A percentile compares a stretch with the other conserved stretches of the same genome.
Conservation (phyloP, 2,113 vertebrate genomes). For the Ranitomeya imitator region DNA sequence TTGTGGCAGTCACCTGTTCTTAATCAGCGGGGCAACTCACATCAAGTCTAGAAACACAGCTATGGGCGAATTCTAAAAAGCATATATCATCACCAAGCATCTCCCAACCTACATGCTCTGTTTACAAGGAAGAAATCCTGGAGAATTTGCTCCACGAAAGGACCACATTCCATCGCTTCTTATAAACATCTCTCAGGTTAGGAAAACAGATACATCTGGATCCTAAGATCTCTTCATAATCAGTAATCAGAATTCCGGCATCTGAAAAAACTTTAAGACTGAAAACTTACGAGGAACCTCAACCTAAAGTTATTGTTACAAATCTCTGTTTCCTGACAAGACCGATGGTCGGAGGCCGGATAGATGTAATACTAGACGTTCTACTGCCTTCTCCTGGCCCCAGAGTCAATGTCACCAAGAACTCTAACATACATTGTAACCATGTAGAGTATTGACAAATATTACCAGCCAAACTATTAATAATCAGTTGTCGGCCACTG, state of each 20-base stretch:
- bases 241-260: neutral
- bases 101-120: neutral
- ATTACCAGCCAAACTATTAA: no score
- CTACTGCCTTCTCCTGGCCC: neutral
- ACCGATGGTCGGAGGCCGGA: neutral
- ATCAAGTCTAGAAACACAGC: neutral
- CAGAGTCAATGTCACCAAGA: neutral
- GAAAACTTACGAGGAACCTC: neutral
- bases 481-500: no score
- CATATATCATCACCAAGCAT: neutral
- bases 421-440: neutral
- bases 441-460: neutral
- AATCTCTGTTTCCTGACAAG: neutral
- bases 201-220: conserved; percentile 22
- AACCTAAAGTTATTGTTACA: neutral
- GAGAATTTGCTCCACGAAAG: neutral
- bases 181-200: conserved; percentile 5
- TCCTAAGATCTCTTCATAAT: neutral
- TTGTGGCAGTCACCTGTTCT: neutral
- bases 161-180: conserved; percentile 5
- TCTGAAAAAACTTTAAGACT: neutral
- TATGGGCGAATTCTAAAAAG: neutral
- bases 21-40: neutral
- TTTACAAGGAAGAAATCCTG: conserved; percentile 5
- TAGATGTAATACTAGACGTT: neutral